Evolutionary conservation across 1,140 invertebrate genomes (phyloP).

Genomic region (Leguminivora glycinivorella): DNA sequence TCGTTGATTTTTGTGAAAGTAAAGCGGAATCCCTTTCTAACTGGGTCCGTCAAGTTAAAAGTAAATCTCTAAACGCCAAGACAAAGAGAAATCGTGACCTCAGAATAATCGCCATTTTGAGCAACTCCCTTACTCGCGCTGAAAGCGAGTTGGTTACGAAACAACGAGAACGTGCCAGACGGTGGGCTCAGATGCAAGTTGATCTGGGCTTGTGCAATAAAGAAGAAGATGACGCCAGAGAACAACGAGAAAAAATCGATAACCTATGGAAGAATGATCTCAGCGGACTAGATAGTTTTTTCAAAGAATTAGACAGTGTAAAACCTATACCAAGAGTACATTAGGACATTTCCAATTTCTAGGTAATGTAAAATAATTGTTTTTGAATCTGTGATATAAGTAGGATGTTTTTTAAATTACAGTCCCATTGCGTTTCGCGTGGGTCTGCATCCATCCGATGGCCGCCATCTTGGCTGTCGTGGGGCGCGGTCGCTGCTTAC

Average conservation of each 20-base stretch:
- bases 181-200: conserved; percentile 74
- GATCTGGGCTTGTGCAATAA: conserved; percentile 70
- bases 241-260: conserved; percentile 70
- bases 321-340: conserved; percentile 58
- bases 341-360: conserved; percentile 42
- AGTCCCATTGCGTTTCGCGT: conserved; percentile 79
- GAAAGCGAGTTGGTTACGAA: conserved; percentile 68
- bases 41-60: conserved; percentile 75
- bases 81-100: conserved; percentile 73
- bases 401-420: conserved; percentile 78
- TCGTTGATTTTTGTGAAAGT: conserved; percentile 76
- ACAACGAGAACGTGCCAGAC: conserved; percentile 76
- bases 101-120: conserved; percentile 73
- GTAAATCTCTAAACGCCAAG: conserved; percentile 69
- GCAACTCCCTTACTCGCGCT: conserved; percentile 64
- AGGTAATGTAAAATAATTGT: conserved; percentile 65
- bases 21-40: conserved; percentile 73
- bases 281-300: conserved; percentile 75
- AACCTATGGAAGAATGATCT: conserved; percentile 76
- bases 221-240: conserved; percentile 68
- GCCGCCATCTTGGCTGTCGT: conserved; percentile 77
- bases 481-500: conserved; percentile 65
- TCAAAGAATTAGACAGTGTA: conserved; percentile 73
- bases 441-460: conserved; percentile 70
- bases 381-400: conserved; percentile 76